Evolutionary conservation across 2,888 invertebrate genomes (phyloP).

Genomic region (Catocala fraxini): DNA sequence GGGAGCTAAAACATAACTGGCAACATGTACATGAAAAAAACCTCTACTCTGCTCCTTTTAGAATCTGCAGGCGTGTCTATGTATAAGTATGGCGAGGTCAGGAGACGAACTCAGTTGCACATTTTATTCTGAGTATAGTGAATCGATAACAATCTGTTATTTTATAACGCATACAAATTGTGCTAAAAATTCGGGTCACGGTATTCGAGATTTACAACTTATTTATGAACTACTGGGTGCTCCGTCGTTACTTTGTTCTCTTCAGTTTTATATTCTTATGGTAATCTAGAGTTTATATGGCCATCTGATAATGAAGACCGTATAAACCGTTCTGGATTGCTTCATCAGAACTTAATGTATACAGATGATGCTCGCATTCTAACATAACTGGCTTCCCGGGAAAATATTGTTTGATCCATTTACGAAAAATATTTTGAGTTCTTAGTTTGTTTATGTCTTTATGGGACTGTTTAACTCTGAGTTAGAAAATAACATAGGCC

Average conservation of each 20-base stretch:
- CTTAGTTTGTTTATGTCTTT: too few species aligned
- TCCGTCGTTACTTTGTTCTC: neutral
- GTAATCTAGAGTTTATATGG: neutral
- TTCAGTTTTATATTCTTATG: constrained; percentile 6
- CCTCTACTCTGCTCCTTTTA: too few species aligned
- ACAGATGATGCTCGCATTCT: neutral
- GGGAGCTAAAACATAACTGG: too few species aligned
- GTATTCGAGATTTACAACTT: constrained; percentile 1
- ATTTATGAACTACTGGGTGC: neutral
- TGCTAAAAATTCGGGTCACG: constrained; percentile 2
- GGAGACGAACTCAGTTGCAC: neutral
- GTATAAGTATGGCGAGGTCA: too few species aligned
- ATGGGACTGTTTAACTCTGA: too few species aligned
- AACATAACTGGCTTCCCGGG: too few species aligned
- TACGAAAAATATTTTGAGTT: too few species aligned
- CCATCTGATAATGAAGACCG: neutral
- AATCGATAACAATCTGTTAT: constrained; percentile 2
- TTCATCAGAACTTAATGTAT: neutral
- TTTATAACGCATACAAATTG: constrained; percentile 5
- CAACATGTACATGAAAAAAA: too few species aligned
- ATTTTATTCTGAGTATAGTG: neutral
- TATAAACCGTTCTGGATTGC: neutral
- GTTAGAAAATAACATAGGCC: too few species aligned
- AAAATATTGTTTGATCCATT: too few species aligned
- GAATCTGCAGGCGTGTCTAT: too few species aligned